Conservation (phyloP, 2,113 vertebrate species). For the Esox niger region DNA sequence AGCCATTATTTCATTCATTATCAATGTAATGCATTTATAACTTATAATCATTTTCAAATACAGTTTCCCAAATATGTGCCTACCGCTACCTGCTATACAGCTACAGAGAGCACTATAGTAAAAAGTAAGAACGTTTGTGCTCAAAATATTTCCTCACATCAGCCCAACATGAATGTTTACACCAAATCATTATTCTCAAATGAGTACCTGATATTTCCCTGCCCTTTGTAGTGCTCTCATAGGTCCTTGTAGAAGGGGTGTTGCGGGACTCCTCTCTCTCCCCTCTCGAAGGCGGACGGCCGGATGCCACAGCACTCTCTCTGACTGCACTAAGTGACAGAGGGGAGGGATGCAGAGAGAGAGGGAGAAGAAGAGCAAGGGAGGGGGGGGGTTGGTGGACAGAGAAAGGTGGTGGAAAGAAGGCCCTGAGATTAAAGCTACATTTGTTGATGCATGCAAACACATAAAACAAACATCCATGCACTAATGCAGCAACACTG, state of each 20-base stretch:
- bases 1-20: no score
- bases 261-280: conserved; percentile 41
- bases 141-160: neutral
- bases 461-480: neutral
- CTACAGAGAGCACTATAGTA: neutral
- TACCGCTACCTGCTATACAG: no score
- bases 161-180: neutral
- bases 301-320: conserved; percentile 51
- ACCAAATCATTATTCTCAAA: neutral
- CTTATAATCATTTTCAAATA: no score
- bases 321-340: conserved; percentile 66
- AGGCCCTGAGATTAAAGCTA: conserved; percentile 7
- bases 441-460: neutral
- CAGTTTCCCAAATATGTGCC: no score
- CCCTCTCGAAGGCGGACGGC: conserved; percentile 35
- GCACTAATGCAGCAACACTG: neutral
- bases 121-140: neutral
- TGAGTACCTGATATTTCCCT: conserved; percentile 48
- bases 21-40: no score
- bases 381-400: neutral
- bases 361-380: conserved; percentile 14
- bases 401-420: conserved; percentile 6
- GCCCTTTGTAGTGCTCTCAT: conserved; percentile 42
- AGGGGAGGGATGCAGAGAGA: conserved; percentile 17
- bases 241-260: conserved; percentile 24